Percentiles rank a stretch among this genome's conserved stretches.
Conservation (phyloP, 2,113 vertebrate genomes). For the Pterophyllum scalare region DNA sequence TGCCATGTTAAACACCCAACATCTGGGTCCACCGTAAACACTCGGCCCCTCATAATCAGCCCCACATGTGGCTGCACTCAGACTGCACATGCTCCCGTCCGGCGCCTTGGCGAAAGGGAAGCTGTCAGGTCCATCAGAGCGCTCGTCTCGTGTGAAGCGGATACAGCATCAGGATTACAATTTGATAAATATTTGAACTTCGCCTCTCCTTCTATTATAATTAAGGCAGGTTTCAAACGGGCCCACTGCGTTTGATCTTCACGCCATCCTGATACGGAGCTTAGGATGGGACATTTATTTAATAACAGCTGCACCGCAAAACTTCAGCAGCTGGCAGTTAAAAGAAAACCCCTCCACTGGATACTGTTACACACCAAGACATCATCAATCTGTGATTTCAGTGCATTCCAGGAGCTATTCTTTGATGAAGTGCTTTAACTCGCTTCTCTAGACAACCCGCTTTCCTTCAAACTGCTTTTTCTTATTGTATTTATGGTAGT, state of each 20-base stretch:
- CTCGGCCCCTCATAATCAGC: constrained; percentile 58
- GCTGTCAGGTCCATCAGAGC: constrained; percentile 48
- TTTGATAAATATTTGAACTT: constrained; percentile 70
- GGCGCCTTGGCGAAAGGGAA: constrained; percentile 21
- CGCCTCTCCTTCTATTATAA: constrained; percentile 58
- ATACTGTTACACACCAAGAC: constrained; percentile 59
- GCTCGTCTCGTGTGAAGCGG: constrained; percentile 53
- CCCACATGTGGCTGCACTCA: constrained; percentile 63
- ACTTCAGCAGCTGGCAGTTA: constrained; percentile 71
- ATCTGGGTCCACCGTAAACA: constrained; percentile 74
- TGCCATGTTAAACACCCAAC: constrained; percentile 73
- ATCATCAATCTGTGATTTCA: constrained; percentile 60
- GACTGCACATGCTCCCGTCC: constrained; percentile 48
- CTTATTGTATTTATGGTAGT: not conserved
- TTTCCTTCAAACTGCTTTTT: constrained; percentile 15
- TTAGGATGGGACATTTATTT: constrained; percentile 69
- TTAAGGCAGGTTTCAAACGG: constrained; percentile 63
- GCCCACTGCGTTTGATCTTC: constrained; percentile 62
- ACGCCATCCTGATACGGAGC: constrained; percentile 43
- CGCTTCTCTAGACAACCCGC: not conserved
- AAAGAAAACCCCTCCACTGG: constrained; percentile 56
- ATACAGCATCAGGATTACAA: constrained; percentile 64
- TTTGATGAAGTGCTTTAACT: constrained; percentile 40
- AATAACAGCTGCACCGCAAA: constrained; percentile 70
- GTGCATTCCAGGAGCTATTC: constrained; percentile 56